Evolutionary conservation across 1,140 invertebrate genomes (phyloP).

Genomic region (Sycophila sp.): DNA sequence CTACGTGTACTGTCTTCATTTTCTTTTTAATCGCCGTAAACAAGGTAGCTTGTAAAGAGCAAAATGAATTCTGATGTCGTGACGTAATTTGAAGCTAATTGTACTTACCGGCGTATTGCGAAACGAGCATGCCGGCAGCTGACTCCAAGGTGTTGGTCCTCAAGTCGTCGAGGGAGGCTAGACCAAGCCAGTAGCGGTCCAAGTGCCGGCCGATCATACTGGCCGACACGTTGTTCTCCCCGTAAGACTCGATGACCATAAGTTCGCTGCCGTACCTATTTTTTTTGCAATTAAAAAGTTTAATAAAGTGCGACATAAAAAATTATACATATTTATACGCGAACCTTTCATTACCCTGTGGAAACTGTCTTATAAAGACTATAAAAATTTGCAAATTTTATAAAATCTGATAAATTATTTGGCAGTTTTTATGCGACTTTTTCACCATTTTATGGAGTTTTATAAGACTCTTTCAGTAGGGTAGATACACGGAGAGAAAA

Average conservation of each 20-base stretch:
- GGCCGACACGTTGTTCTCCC: conserved; percentile 90
- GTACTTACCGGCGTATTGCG: conserved; percentile 84
- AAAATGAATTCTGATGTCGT: too few species aligned
- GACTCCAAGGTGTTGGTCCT: conserved; percentile 93
- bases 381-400: too few species aligned
- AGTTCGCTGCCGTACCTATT: conserved; percentile 91
- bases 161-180: conserved; percentile 89
- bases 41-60: conserved; percentile 5
- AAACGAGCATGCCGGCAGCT: conserved; percentile 88
- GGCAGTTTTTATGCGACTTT: too few species aligned
- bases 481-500: too few species aligned
- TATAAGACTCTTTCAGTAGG: too few species aligned
- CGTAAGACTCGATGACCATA: conserved; percentile 88
- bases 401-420: too few species aligned
- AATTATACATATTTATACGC: not conserved
- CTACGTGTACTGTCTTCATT: too few species aligned
- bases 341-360: too few species aligned
- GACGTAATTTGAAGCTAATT: too few species aligned
- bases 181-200: conserved; percentile 86
- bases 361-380: too few species aligned
- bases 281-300: not conserved
- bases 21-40: not conserved
- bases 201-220: conserved; percentile 74
- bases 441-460: too few species aligned
- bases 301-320: not conserved